phyloP scores from a whole-genome alignment of 1,140 invertebrate genomes.

The Drosophila aff. region DNA sequence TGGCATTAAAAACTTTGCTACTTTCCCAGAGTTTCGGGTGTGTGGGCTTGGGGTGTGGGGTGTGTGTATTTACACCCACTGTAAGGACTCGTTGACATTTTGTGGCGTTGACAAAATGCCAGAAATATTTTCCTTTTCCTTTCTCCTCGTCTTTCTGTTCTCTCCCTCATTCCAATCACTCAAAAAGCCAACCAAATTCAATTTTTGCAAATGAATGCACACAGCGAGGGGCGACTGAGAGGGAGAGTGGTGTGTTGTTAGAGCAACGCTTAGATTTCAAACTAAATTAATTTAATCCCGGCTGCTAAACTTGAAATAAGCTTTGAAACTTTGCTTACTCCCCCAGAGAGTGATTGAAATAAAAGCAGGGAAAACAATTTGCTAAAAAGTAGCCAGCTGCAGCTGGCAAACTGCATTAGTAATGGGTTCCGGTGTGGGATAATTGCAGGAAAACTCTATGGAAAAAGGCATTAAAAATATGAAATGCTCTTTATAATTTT shows the following conservation, averaged over 20 bases:
- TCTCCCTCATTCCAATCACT: slow-evolving; percentile 59
- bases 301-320: slow-evolving; percentile 21
- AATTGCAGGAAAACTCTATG: neutral
- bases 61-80: slow-evolving; percentile 47
- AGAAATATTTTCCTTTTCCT: slow-evolving; percentile 49
- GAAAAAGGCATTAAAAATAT: neutral
- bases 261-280: slow-evolving; percentile 42
- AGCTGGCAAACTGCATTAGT: slow-evolving; percentile 1
- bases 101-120: slow-evolving; percentile 62
- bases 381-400: neutral
- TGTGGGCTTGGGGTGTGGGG: neutral
- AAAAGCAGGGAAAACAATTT: slow-evolving; percentile 6
- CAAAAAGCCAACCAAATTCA: slow-evolving; percentile 72
- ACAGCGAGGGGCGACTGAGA: slow-evolving; percentile 15
- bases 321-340: slow-evolving; percentile 6
- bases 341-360: slow-evolving; percentile 8
- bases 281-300: slow-evolving; percentile 45
- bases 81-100: slow-evolving; percentile 58
- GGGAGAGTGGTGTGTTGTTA: neutral
- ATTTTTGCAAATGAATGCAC: slow-evolving; percentile 74
- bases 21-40: slow-evolving; percentile 25
- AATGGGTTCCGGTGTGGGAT: neutral
- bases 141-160: neutral
- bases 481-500: neutral
- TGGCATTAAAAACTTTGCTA: slow-evolving; percentile 67